These are phyloP conservation scores for Lycocorax pyrrhopterus DNA, from an alignment of 2,113 vertebrate species.

Conservation along the genomic window DNA sequence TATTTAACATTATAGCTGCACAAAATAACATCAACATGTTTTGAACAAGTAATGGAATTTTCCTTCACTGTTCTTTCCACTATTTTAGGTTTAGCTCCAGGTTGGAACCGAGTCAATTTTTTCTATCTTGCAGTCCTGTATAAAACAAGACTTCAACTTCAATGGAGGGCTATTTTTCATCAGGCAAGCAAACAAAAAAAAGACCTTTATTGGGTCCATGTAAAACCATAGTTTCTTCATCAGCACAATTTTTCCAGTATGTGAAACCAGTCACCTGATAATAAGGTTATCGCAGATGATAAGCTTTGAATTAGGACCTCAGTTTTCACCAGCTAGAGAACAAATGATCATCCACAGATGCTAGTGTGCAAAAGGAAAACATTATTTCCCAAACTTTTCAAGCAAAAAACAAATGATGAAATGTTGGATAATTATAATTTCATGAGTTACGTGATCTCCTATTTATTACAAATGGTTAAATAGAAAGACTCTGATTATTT, in stretches of 20 bases:
- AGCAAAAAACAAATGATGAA: conserved; percentile 50
- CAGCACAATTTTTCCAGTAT: neutral
- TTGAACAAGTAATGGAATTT: neutral
- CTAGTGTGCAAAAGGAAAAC: neutral
- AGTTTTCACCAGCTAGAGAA: neutral
- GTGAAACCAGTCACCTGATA: neutral
- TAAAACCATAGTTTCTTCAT: neutral
- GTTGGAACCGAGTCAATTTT: neutral
- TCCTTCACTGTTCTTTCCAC: neutral
- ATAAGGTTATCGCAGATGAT: neutral
- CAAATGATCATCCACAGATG: neutral
- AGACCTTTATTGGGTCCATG: neutral
- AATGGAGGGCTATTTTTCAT: neutral
- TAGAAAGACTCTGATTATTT: conserved; percentile 61
- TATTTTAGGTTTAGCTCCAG: neutral
- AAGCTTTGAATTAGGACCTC: neutral
- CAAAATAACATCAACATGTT: neutral
- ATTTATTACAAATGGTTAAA: conserved; percentile 50
- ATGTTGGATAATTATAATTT: conserved; percentile 46
- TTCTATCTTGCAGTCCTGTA: neutral
- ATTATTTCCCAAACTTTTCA: neutral
- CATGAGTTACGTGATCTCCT: conserved; percentile 7
- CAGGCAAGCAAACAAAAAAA: neutral
- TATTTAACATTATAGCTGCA: neutral
- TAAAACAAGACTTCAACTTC: neutral